These are phyloP conservation scores for Trichogramma pretiosum DNA, from an alignment of 1,140 invertebrate genomes.

Conservation along the genomic window DNA sequence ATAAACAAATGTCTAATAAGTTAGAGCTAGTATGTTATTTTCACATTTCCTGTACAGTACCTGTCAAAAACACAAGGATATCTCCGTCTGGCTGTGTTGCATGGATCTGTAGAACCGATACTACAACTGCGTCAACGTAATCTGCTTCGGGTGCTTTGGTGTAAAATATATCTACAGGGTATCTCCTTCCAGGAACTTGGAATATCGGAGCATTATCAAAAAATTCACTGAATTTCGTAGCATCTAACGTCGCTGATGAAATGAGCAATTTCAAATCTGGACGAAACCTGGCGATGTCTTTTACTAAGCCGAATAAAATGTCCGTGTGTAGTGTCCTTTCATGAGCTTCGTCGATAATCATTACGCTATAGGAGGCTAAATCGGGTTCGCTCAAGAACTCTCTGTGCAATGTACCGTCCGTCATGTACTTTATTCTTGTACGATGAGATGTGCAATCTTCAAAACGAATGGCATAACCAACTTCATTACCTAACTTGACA, in stretches of 20 bases:
- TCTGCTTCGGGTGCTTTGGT: slow-evolving; percentile 98
- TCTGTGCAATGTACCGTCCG: slow-evolving; percentile 94
- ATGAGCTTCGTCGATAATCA: slow-evolving; percentile 99
- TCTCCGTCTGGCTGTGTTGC: slow-evolving; percentile 91
- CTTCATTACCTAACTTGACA: slow-evolving; percentile 95
- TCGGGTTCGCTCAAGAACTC: slow-evolving; percentile 98
- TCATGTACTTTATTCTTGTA: slow-evolving; percentile 99
- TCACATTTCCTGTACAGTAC: slow-evolving; percentile 32
- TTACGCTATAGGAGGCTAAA: slow-evolving; percentile 86
- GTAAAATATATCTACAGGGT: slow-evolving; percentile 95
- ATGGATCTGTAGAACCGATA: slow-evolving; percentile 96
- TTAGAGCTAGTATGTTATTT: not conserved
- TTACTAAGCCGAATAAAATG: slow-evolving; percentile 95
- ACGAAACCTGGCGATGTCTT: slow-evolving; percentile 93
- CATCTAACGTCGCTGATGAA: slow-evolving; percentile 96
- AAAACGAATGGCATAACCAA: slow-evolving; percentile 98
- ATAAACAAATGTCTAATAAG: too few relatives aligned
- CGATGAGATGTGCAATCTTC: slow-evolving; percentile 97
- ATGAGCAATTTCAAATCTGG: slow-evolving; percentile 93
- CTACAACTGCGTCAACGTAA: slow-evolving; percentile 94
- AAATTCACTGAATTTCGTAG: slow-evolving; percentile 95
- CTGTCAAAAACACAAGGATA: slow-evolving; percentile 94
- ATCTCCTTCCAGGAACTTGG: slow-evolving; percentile 81
- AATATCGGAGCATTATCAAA: slow-evolving; percentile 99
- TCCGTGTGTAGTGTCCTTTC: slow-evolving; percentile 97